Evolutionary conservation across 2,113 vertebrate species (phyloP), one percentile per base, ranked within the genome.

Genomic region (Oreochromis tanganicae): DNA sequence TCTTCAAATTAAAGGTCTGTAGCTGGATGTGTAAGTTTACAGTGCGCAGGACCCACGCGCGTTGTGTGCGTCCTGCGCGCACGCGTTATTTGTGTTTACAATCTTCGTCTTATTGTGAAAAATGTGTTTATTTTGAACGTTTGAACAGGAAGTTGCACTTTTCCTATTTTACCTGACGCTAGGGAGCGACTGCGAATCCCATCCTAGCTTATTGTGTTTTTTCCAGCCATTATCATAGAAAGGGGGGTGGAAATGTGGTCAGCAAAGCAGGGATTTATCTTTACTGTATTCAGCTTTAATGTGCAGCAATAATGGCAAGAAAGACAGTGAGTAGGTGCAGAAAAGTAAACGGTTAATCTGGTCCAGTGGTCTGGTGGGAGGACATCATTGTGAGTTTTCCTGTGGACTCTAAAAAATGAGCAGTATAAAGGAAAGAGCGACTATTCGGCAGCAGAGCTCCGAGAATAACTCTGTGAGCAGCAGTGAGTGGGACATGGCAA

Each of bases 401-500:
- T 79, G 86, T 12, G 7, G 29, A 36, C 9, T 48, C 4, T 43
- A 43, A 88, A 88, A 10, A 54, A 94, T 92, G 93, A 92, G 93
- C 91, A 79, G 7, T 34, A 85, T 91, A 85, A 86, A 90, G 78
- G 94, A 94, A 3, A 73, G 79, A 13, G 5, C 87, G 57, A 73
- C 85, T 3, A 32, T 92, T 50, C 92, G 93, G 29, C 93, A 91
- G 16, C 94, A 90, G 85, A 95, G 95, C 88, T 92, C 93, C 3
- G 95, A 95, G 19, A 95, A 96, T 54, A 94, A 93, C 88, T 95
- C 94, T 2, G 92, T 95, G 80, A 93, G 92, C 84, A 92, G 87
- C 57, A 94, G 92, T 32, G 95, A 96, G 55, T 97, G 97, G 97
- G 97, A 96, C 75, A 95, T 97, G 95, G 95, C 94, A 13, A 94